Conservation (phyloP, 2,797 vertebrate species). For the Muscicapa comitata region DNA sequence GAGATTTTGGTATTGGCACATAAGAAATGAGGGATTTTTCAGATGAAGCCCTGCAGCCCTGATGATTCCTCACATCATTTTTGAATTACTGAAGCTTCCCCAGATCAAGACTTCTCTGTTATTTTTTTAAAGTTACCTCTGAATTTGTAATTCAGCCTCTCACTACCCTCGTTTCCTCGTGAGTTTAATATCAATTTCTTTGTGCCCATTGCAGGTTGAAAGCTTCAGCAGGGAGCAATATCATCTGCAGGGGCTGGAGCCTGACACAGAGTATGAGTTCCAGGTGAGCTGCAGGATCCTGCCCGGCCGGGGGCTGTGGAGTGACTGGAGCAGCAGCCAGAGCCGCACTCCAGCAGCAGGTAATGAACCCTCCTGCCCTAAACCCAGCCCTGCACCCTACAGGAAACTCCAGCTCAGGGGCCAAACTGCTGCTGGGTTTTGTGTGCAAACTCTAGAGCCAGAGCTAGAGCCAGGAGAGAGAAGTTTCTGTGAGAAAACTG, state of each 20-base stretch:
- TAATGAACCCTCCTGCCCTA: neutral
- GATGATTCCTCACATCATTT: neutral
- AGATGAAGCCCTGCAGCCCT: neutral
- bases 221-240: neutral
- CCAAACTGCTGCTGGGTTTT: neutral
- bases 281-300: constrained; percentile 80
- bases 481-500: neutral
- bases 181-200: rapidly evolving
- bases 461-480: rapidly evolving
- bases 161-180: rapidly evolving
- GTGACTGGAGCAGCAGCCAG: constrained; percentile 76
- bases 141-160: neutral
- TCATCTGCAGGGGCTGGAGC: constrained; percentile 74
- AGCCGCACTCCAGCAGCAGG: constrained; percentile 80
- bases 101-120: neutral
- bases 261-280: constrained; percentile 81
- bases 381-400: rapidly evolving
- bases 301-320: constrained; percentile 80
- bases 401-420: rapidly evolving
- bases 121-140: rapidly evolving
- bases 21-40: neutral
- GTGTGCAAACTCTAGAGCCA: rapidly evolving
- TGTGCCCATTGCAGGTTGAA: constrained; percentile 27
- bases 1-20: rapidly evolving
- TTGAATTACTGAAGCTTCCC: neutral